phyloP scores from a whole-genome alignment of 1,140 invertebrate genomes.

The Orussus abietinus region DNA sequence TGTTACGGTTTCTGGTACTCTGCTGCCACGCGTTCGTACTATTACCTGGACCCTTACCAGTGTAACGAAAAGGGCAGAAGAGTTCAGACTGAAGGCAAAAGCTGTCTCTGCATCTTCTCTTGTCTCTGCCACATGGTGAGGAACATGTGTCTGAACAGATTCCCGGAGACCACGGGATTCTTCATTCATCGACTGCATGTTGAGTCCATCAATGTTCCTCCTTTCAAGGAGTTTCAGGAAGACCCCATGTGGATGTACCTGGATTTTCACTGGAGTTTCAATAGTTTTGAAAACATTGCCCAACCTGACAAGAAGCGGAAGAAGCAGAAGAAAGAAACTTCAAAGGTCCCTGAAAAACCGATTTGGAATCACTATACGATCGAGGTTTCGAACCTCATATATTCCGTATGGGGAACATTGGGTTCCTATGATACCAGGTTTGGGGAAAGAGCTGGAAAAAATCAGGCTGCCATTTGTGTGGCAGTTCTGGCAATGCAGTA shows the following conservation, averaged over 20 bases:
- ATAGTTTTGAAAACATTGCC: slow-evolving; percentile 10
- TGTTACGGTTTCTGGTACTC: slow-evolving; percentile 52
- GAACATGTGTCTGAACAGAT: slow-evolving; percentile 35
- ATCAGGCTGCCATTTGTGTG: slow-evolving; percentile 41
- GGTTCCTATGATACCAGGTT: slow-evolving; percentile 39
- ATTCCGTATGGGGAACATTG: slow-evolving; percentile 45
- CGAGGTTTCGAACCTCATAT: slow-evolving; percentile 40
- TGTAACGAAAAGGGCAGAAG: slow-evolving; percentile 33
- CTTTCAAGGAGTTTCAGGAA: slow-evolving; percentile 31
- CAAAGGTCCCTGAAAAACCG: slow-evolving; percentile 12
- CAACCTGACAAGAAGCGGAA: slow-evolving; percentile 17
- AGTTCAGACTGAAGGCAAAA: slow-evolving; percentile 19
- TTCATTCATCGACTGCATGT: slow-evolving; percentile 45
- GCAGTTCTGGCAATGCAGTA: slow-evolving; percentile 32
- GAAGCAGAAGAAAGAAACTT: slow-evolving; percentile 5
- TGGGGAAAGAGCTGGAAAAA: slow-evolving; percentile 33
- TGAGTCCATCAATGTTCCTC: slow-evolving; percentile 35
- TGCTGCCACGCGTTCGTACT: slow-evolving; percentile 33
- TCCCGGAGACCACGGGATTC: slow-evolving; percentile 38
- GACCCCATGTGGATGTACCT: slow-evolving; percentile 49
- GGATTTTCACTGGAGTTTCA: slow-evolving; percentile 46
- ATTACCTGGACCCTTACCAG: slow-evolving; percentile 46
- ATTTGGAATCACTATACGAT: slow-evolving; percentile 42
- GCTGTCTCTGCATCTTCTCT: slow-evolving; percentile 38
- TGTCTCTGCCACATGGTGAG: slow-evolving; percentile 35